Evolutionary conservation across 2,797 vertebrate genomes (phyloP), one percentile per base, ranked within the genome.

Genomic region (Lepilemur septentrionalis): DNA sequence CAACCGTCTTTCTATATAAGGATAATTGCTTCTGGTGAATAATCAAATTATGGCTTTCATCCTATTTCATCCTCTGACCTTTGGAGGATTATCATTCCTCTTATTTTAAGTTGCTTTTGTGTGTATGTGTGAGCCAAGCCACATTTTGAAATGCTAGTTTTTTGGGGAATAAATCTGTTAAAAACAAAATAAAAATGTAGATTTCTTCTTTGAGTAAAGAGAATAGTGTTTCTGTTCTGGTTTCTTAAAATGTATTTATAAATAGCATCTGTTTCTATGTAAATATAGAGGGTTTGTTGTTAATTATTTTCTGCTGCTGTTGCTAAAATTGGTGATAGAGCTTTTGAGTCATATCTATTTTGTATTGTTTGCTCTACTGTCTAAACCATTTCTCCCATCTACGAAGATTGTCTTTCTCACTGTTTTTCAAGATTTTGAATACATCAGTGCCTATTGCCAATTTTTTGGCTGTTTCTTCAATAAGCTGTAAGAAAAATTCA

Each of bases 1-100:
- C 57, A 89, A 87, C 59, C 92, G 8, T 93, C 84, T 32, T 96
- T 97, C 59, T 14, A 96, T 95, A 84, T 97, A 97, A 97, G 63
- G 91, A 95, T 94, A 97, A 96, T 97, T 98, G 93, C 96, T 97
- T 97, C 89, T 96, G 95, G 96, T 95, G 78, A 98, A 83, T 97
- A 96, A 84, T 97, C 94, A 96, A 91, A 88, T 89, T 59, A 11
- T 43, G 76, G 38, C 95, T 97, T 96, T 85, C 78, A 98, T 96
- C 76, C 95, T 97, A 32, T 95, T 97, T 86, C 14, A 94, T 67
- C 80, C 96, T 97, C 82, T 97, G 92, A 92, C 95, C 92, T 88
- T 70, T 97, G 95, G 91, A 98, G 38, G 93, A 96, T 90, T 59
- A 87, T 78, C 93, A 78, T 97, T 96, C 78, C n/a, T 98, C 79